phyloP scores from a whole-genome alignment of 2,888 invertebrate species.

The Prenolepis imparis region DNA sequence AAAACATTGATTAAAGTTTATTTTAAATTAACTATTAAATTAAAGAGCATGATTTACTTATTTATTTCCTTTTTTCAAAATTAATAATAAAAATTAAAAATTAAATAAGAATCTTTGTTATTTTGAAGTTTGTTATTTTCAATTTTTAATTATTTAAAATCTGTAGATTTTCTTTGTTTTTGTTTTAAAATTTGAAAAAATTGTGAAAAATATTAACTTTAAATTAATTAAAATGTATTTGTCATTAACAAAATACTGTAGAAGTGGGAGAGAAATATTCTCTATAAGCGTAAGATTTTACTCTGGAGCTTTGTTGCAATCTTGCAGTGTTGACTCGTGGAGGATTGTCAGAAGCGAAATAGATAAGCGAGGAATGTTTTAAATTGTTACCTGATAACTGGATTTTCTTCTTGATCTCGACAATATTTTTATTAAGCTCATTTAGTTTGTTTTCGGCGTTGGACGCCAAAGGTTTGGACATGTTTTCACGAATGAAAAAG shows the following conservation, averaged over 20 bases:
- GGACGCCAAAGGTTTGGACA: constrained; percentile 78
- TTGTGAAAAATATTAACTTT: neutral
- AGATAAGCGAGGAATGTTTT: constrained; percentile 27
- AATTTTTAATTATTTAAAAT: neutral
- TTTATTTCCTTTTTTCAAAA: neutral
- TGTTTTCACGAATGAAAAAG: constrained; percentile 66
- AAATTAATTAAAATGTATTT: neutral
- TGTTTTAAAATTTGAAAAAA: neutral
- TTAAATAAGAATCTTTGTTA: neutral
- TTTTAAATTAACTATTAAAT: neutral
- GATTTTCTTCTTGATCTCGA: constrained; percentile 95
- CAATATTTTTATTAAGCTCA: constrained; percentile 92
- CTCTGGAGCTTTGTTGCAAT: constrained; percentile 1
- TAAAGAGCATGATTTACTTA: neutral
- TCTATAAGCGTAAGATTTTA: constrained; percentile 16
- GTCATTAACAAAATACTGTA: neutral
- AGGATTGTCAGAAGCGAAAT: neutral
- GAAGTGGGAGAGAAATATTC: neutral
- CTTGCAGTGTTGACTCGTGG: neutral
- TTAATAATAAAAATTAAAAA: neutral
- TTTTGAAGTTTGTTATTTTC: neutral
- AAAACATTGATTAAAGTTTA: neutral
- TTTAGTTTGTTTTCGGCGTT: constrained; percentile 87
- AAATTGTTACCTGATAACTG: constrained; percentile 91
- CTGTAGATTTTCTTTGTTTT: neutral